Percentiles rank a stretch among this genome's conserved stretches.
phyloP scores from a whole-genome alignment of 1,140 invertebrate species.

The Bombus soroeensis region DNA sequence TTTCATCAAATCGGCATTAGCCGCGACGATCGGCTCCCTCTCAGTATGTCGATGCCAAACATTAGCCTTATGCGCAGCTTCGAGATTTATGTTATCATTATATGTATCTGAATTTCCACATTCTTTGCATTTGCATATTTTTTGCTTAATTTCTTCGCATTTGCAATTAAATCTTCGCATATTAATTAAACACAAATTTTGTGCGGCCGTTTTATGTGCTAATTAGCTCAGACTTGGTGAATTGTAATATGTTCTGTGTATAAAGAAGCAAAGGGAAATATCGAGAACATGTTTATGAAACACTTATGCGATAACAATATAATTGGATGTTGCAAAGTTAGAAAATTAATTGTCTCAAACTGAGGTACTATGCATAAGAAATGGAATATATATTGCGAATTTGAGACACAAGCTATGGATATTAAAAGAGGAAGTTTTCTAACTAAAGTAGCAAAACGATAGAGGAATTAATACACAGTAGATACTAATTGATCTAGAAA shows the following conservation, averaged over 20 bases:
- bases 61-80: constrained; percentile 8
- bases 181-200: not conserved
- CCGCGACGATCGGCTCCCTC: constrained; percentile 41
- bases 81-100: constrained; percentile 18
- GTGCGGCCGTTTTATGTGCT: not conserved
- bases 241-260: not conserved
- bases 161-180: not conserved
- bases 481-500: too few relatives aligned
- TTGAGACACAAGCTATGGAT: too few relatives aligned
- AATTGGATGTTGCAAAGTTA: not conserved
- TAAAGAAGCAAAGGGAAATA: not conserved
- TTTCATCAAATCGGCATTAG: constrained; percentile 73
- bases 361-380: too few relatives aligned
- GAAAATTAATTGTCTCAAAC: too few relatives aligned
- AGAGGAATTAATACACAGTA: too few relatives aligned
- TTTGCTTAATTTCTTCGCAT: not conserved
- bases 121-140: not conserved
- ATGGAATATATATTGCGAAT: too few relatives aligned
- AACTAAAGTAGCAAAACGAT: too few relatives aligned
- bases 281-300: not conserved
- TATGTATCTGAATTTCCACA: not conserved
- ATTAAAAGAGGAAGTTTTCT: too few relatives aligned
- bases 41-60: constrained; percentile 3
- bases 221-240: not conserved
- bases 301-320: not conserved